Percentiles rank a stretch among this genome's conserved stretches.
Conservation (phyloP, 2,888 invertebrate species). For the Harpalus rufipes region DNA sequence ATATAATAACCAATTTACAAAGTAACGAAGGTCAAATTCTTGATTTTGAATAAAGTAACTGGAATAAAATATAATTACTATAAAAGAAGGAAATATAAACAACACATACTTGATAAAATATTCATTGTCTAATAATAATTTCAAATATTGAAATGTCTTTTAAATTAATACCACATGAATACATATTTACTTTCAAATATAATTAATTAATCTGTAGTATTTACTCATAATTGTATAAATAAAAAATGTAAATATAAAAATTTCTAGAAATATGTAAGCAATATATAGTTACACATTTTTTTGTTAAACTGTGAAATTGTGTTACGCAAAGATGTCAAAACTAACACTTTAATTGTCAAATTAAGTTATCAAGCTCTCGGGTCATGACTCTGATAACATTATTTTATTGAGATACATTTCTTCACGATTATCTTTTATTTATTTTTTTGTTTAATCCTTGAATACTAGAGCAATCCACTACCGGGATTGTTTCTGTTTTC, state of each 20-base stretch:
- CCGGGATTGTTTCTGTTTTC: slow-evolving; percentile 31
- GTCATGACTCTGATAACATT: slow-evolving; percentile 45
- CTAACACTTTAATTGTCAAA: slow-evolving; percentile 31
- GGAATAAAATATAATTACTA: neutral
- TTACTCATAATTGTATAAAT: slow-evolving; percentile 3
- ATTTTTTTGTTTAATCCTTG: slow-evolving; percentile 44
- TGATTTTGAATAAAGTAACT: slow-evolving; percentile 42
- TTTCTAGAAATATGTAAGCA: slow-evolving; percentile 9
- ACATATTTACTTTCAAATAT: neutral
- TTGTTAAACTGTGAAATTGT: slow-evolving; percentile 14
- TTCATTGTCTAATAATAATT: neutral
- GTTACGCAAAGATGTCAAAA: slow-evolving; percentile 41
- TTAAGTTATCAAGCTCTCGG: slow-evolving; percentile 49
- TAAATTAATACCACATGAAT: neutral
- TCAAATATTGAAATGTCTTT: neutral
- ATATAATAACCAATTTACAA: slow-evolving; percentile 51
- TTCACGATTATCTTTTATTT: slow-evolving; percentile 29
- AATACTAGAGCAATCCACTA: slow-evolving; percentile 30
- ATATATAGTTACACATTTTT: slow-evolving; percentile 3
- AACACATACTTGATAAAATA: neutral
- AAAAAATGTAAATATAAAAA: neutral
- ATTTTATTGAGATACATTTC: slow-evolving; percentile 26
- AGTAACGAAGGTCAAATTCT: slow-evolving; percentile 45
- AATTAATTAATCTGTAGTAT: slow-evolving; percentile 6
- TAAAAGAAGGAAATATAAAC: neutral